Evolutionary conservation across 2,888 invertebrate genomes (phyloP).

Genomic region (Melieria omissa): DNA sequence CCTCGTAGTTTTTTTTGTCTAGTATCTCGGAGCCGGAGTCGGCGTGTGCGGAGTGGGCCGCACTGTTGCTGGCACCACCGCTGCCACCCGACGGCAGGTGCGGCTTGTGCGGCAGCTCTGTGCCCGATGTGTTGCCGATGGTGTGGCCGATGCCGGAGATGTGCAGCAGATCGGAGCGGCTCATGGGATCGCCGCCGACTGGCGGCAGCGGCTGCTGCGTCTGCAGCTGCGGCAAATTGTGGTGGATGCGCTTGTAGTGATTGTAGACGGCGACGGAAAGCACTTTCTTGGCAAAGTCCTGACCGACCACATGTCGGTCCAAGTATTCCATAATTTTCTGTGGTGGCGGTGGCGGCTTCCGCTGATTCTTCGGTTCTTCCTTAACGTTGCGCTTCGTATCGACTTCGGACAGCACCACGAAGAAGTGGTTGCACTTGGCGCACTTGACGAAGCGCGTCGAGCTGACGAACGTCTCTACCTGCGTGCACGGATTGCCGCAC

Average conservation of each 20-base stretch:
- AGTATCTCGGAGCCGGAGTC: constrained; percentile 80
- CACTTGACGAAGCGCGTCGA: constrained; percentile 97
- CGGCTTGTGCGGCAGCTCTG: constrained; percentile 60
- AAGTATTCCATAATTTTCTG: constrained; percentile 97
- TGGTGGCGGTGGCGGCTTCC: constrained; percentile 93
- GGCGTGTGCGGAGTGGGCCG: constrained; percentile 45
- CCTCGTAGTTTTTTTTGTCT: constrained; percentile 83
- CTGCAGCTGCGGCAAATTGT: constrained; percentile 78
- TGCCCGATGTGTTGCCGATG: constrained; percentile 68
- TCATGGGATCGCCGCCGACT: constrained; percentile 56
- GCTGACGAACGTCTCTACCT: constrained; percentile 96
- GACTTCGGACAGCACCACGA: constrained; percentile 92
- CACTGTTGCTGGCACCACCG: constrained; percentile 29
- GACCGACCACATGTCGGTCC: constrained; percentile 96
- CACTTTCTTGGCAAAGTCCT: constrained; percentile 97
- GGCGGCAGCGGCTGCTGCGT: constrained; percentile 48
- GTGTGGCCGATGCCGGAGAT: constrained; percentile 81
- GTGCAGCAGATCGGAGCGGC: constrained; percentile 79
- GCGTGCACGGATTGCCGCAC: constrained; percentile 96
- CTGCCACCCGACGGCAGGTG: constrained; percentile 44
- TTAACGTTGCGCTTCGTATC: constrained; percentile 89
- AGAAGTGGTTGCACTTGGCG: constrained; percentile 98
- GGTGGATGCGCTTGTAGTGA: constrained; percentile 97
- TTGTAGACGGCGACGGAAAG: constrained; percentile 98
- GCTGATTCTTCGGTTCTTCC: constrained; percentile 75